A percentile compares a stretch with the other conserved stretches of the same genome.
Conservation (phyloP, 2,113 vertebrate genomes). For the Pitta sordida region DNA sequence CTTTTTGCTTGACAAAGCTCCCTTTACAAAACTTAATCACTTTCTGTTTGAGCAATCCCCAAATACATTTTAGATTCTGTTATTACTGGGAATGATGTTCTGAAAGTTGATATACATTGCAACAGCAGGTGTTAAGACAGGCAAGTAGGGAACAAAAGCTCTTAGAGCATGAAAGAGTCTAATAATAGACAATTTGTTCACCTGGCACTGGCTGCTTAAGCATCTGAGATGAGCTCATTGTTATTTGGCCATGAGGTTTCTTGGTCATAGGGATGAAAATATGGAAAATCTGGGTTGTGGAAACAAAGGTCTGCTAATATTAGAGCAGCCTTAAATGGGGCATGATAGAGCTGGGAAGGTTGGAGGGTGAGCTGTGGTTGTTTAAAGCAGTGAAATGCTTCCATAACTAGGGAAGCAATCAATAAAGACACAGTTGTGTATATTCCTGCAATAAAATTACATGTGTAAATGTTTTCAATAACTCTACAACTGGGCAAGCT, state of each 20-base stretch:
- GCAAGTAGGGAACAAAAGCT: constrained; percentile 62
- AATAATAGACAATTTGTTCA: constrained; percentile 69
- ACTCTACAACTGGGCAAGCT: constrained; percentile 14
- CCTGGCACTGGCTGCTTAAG: constrained; percentile 46
- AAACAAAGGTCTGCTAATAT: constrained; percentile 67
- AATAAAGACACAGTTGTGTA: not conserved
- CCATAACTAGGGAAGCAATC: not conserved
- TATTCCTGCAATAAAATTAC: constrained; percentile 22
- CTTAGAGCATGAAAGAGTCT: constrained; percentile 51
- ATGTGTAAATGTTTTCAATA: constrained; percentile 22
- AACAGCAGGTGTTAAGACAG: constrained; percentile 54
- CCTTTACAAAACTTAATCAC: constrained; percentile 44
- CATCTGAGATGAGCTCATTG: constrained; percentile 65
- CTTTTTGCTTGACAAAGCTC: not conserved
- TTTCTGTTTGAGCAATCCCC: constrained; percentile 29
- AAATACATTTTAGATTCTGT: constrained; percentile 54
- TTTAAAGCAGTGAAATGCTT: not conserved
- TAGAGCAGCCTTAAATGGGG: constrained; percentile 49
- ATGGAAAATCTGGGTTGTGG: constrained; percentile 60
- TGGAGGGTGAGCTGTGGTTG: not conserved
- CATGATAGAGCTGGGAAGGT: not conserved
- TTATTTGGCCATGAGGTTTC: constrained; percentile 56
- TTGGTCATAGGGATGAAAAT: not conserved
- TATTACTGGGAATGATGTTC: constrained; percentile 13
- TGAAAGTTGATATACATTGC: constrained; percentile 58